These are phyloP conservation scores for Spea multiplicata DNA, from an alignment of 2,113 vertebrate species.

Conservation along the genomic window DNA sequence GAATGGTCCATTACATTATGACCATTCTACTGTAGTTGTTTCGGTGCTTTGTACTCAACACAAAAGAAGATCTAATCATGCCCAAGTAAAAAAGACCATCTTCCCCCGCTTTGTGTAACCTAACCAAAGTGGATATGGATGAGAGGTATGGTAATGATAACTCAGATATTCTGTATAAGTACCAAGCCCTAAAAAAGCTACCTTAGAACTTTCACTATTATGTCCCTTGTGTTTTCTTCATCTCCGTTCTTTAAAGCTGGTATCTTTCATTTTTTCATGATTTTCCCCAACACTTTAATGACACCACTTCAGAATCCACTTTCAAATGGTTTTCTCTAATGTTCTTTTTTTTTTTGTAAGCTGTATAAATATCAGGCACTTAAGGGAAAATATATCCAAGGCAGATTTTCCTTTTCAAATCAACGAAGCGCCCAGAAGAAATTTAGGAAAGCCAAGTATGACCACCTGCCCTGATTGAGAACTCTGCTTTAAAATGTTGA, in stretches of 20 bases:
- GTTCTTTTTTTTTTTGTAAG: slow-evolving; percentile 18
- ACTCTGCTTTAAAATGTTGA: slow-evolving; percentile 39
- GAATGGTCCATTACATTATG: slow-evolving; percentile 72
- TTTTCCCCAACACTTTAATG: slow-evolving; percentile 45
- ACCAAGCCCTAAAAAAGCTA: slow-evolving; percentile 55
- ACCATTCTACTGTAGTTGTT: slow-evolving; percentile 67
- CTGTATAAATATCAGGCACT: slow-evolving; percentile 33
- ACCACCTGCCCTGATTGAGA: slow-evolving; percentile 35
- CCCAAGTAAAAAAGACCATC: slow-evolving; percentile 67
- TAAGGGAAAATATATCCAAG: slow-evolving; percentile 39
- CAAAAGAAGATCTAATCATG: slow-evolving; percentile 70
- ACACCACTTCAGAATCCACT: slow-evolving; percentile 44
- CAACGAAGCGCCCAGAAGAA: slow-evolving; percentile 40
- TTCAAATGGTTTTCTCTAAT: slow-evolving; percentile 36
- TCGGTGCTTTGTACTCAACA: slow-evolving; percentile 66
- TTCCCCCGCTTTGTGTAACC: slow-evolving; percentile 64
- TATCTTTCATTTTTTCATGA: slow-evolving; percentile 59
- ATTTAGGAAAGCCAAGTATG: slow-evolving; percentile 39
- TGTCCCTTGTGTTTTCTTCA: slow-evolving; percentile 65
- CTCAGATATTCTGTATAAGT: slow-evolving; percentile 63
- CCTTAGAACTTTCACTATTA: slow-evolving; percentile 69
- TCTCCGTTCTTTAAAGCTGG: slow-evolving; percentile 57
- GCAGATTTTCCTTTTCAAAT: slow-evolving; percentile 44
- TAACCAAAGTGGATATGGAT: slow-evolving; percentile 63
- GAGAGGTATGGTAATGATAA: slow-evolving; percentile 68